These are phyloP conservation scores for Lepus townsendii DNA, from an alignment of 2,797 vertebrate species.

Conservation along the genomic window DNA sequence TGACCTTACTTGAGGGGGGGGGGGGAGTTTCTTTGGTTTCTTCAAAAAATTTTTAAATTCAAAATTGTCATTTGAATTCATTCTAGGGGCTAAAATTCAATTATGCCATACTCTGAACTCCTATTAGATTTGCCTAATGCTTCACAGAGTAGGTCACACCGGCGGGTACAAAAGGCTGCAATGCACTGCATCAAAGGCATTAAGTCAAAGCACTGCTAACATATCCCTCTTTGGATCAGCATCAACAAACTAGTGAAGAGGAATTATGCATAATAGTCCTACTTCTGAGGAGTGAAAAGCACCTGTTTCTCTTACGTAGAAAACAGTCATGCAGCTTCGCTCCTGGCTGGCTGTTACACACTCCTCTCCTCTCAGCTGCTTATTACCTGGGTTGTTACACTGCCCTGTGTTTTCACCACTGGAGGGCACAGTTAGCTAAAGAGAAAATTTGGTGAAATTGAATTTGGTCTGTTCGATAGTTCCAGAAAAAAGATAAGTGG, in stretches of 20 bases:
- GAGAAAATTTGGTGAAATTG: conserved; percentile 70
- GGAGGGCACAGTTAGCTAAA: conserved; percentile 81
- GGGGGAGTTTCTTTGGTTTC: conserved; percentile 40
- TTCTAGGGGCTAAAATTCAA: not conserved
- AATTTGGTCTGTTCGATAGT: conserved; percentile 61
- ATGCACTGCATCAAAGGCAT: not conserved
- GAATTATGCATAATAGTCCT: not conserved
- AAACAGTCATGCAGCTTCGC: not conserved
- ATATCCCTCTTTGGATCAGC: not conserved
- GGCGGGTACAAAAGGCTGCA: conserved; percentile 17
- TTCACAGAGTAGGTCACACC: not conserved
- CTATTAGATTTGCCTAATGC: conserved; percentile 32
- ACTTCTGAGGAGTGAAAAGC: not conserved
- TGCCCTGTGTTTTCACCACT: conserved; percentile 79
- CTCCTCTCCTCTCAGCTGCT: not conserved
- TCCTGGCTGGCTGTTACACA: not conserved
- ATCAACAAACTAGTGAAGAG: conserved; percentile 1
- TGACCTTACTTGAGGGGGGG: not conserved
- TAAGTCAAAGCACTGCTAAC: conserved; percentile 30
- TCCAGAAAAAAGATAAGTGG: conserved; percentile 35
- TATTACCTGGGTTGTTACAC: conserved; percentile 35
- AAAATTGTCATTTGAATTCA: conserved; percentile 49
- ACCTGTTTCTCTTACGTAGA: not conserved
- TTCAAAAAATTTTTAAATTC: conserved; percentile 36
- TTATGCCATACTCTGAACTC: not conserved